Conservation (phyloP, 2,113 vertebrate species). For the Neotragus pygmaeus region DNA sequence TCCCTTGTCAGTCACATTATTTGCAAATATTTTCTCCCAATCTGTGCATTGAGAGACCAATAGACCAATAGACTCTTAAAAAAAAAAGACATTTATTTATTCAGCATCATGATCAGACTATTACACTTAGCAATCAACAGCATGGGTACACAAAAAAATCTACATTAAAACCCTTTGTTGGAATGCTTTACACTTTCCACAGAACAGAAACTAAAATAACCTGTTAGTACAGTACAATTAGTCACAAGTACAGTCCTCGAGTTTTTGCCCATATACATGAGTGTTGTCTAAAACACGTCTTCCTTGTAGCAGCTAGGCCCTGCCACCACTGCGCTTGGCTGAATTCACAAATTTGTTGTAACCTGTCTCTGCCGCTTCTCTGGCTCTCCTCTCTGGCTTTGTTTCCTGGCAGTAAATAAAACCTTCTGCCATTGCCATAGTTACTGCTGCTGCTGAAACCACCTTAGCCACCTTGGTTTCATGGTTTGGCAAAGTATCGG, state of each 20-base stretch:
- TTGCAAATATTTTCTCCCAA: neutral
- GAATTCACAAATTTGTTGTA: constrained; percentile 92
- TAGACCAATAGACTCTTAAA: neutral
- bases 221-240: neutral
- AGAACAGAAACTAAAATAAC: neutral
- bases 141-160: constrained; percentile 62
- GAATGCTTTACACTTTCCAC: neutral
- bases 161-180: neutral
- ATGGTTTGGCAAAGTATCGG: neutral
- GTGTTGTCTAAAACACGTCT: neutral
- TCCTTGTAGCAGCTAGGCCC: neutral
- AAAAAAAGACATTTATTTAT: constrained; percentile 94
- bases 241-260: too few relatives aligned
- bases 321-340: constrained; percentile 83
- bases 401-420: constrained; percentile 84
- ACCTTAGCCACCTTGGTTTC: neutral
- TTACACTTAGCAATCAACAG: constrained; percentile 91
- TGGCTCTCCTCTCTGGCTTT: constrained; percentile 94
- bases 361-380: constrained; percentile 95
- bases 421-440: neutral
- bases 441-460: neutral
- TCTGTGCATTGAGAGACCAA: neutral
- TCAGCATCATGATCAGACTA: constrained; percentile 87
- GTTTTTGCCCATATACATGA: neutral
- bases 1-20: neutral